Evolutionary conservation across 2,888 invertebrate species (phyloP).

Genomic region (Tortricodes alternella): DNA sequence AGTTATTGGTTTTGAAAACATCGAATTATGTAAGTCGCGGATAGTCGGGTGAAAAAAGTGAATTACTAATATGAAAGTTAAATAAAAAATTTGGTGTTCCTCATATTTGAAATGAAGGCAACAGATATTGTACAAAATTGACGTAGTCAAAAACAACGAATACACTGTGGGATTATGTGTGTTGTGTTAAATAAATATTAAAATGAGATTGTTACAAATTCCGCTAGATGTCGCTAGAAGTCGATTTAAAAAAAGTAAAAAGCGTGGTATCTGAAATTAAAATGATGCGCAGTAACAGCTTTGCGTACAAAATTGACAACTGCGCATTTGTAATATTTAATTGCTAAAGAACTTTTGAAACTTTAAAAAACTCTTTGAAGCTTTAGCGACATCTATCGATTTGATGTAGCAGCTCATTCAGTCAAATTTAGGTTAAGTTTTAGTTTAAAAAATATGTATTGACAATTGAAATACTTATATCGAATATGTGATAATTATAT

Average conservation of each 20-base stretch:
- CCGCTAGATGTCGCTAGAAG: slow-evolving; percentile 1
- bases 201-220: background rate
- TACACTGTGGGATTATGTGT: background rate
- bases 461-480: slow-evolving; percentile 24
- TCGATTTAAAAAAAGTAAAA: background rate
- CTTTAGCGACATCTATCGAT: background rate
- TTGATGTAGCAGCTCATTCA: slow-evolving; percentile 16
- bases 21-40: slow-evolving; percentile 7
- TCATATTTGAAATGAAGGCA: background rate
- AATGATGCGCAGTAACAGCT: too few relatives aligned
- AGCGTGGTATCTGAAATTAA: too few relatives aligned
- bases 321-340: too few relatives aligned
- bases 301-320: too few relatives aligned
- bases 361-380: too few relatives aligned
- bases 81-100: slow-evolving; percentile 18
- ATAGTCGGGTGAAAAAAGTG: slow-evolving; percentile 12
- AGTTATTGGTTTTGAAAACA: slow-evolving; percentile 13
- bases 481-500: slow-evolving; percentile 29
- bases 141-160: slow-evolving; percentile 24
- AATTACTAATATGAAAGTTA: slow-evolving; percentile 14
- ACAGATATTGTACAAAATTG: background rate
- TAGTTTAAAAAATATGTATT: slow-evolving; percentile 23
- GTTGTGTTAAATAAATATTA: background rate
- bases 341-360: too few relatives aligned
- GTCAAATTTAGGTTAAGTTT: slow-evolving; percentile 27